phyloP scores from a whole-genome alignment of 2,797 vertebrate genomes.

The Darevskia mixta region DNA sequence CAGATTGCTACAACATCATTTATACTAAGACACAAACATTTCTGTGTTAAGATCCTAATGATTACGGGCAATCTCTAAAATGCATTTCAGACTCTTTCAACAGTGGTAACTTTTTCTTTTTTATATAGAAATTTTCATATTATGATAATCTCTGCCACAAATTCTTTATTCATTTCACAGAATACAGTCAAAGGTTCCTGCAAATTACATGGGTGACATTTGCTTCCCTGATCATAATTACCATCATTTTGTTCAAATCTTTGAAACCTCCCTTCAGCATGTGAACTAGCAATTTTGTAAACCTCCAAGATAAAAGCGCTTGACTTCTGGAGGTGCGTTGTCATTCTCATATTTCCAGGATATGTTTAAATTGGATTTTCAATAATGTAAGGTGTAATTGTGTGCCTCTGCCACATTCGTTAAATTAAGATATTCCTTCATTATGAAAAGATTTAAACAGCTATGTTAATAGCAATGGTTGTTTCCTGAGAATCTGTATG shows the following conservation, averaged over 20 bases:
- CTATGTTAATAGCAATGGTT: constrained; percentile 39
- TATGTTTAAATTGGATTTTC: constrained; percentile 26
- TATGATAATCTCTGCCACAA: constrained; percentile 4
- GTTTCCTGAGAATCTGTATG: constrained; percentile 22
- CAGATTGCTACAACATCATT: not conserved
- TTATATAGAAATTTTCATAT: constrained; percentile 7
- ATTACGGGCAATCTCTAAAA: constrained; percentile 12
- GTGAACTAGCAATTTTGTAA: constrained; percentile 42
- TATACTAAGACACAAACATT: not conserved
- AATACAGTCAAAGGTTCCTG: constrained; percentile 20
- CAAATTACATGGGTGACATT: constrained; percentile 30
- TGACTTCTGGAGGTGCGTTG: constrained; percentile 31
- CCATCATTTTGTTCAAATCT: constrained; percentile 33
- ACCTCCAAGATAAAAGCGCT: constrained; percentile 12
- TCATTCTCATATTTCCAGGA: constrained; percentile 14
- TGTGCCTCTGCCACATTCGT: constrained; percentile 12
- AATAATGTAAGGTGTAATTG: constrained; percentile 16
- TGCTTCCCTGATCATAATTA: constrained; percentile 39
- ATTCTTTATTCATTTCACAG: constrained; percentile 27
- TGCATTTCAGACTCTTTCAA: not conserved
- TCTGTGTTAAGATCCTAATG: not conserved
- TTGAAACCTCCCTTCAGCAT: constrained; percentile 15
- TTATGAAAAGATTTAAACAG: constrained; percentile 41
- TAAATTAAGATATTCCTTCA: constrained; percentile 23
- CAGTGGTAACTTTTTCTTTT: not conserved